Conservation (phyloP, 2,797 vertebrate genomes). For the Dromococcyx pavoninus region DNA sequence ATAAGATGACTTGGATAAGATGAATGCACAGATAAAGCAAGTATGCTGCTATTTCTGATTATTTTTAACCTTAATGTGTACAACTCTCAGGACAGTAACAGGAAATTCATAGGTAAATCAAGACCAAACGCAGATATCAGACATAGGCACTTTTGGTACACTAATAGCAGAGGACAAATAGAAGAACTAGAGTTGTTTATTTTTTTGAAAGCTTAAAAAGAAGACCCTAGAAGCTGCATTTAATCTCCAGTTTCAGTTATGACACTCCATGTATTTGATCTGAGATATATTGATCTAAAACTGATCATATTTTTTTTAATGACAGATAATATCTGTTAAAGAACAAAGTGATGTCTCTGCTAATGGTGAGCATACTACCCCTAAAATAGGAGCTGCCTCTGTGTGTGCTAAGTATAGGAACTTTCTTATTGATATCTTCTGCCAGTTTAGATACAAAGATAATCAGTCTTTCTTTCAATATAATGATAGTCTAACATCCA, state of each 20-base stretch:
- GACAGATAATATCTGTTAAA: background rate
- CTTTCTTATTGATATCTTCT: constrained; percentile 28
- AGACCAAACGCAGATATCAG: background rate
- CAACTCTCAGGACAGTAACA: background rate
- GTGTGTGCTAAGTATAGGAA: background rate
- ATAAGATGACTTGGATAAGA: background rate
- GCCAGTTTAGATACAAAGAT: constrained; percentile 29
- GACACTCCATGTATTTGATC: background rate
- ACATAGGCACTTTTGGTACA: background rate
- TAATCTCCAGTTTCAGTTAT: background rate
- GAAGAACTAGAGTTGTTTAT: background rate
- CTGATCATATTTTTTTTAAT: background rate
- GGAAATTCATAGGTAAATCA: background rate
- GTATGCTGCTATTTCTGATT: background rate
- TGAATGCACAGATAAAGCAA: background rate
- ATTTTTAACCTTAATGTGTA: background rate
- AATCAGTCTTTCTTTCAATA: constrained; percentile 38
- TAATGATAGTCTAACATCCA: background rate
- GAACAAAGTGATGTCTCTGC: background rate
- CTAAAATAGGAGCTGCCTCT: background rate
- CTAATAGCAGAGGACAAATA: background rate
- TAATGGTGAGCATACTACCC: background rate
- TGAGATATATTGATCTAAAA: background rate
- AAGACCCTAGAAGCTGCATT: background rate
- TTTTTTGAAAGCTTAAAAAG: background rate